phyloP scores from a whole-genome alignment of 2,797 vertebrate species.

The Coluber constrictor region DNA sequence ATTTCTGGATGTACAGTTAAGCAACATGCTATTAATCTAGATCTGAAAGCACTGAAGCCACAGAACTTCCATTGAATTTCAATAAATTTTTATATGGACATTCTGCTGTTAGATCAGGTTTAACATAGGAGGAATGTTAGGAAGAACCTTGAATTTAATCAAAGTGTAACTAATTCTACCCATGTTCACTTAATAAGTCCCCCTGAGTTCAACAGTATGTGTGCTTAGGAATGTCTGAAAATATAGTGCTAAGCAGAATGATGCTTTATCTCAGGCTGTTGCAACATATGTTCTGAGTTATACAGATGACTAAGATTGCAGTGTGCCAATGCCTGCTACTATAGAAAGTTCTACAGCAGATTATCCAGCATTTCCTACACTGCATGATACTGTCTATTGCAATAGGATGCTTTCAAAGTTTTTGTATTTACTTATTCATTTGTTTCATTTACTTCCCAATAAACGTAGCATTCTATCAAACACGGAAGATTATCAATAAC shows the following conservation, averaged over 20 bases:
- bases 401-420: background rate
- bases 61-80: background rate
- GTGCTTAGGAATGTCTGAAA: background rate
- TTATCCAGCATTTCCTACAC: background rate
- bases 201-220: background rate
- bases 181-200: background rate
- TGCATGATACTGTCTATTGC: background rate
- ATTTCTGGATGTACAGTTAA: slow-evolving; percentile 8
- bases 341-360: background rate
- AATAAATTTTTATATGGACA: background rate
- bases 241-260: background rate
- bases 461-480: background rate
- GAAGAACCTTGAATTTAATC: background rate
- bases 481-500: background rate
- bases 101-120: background rate
- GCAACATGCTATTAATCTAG: background rate
- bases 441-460: background rate
- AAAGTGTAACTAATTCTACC: background rate
- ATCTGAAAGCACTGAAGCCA: slow-evolving; percentile 5
- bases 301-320: background rate
- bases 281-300: background rate
- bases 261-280: background rate
- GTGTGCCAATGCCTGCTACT: background rate
- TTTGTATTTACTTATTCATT: background rate
- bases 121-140: background rate